Conservation (phyloP, 1,140 invertebrate genomes). For the Ips typographus region DNA sequence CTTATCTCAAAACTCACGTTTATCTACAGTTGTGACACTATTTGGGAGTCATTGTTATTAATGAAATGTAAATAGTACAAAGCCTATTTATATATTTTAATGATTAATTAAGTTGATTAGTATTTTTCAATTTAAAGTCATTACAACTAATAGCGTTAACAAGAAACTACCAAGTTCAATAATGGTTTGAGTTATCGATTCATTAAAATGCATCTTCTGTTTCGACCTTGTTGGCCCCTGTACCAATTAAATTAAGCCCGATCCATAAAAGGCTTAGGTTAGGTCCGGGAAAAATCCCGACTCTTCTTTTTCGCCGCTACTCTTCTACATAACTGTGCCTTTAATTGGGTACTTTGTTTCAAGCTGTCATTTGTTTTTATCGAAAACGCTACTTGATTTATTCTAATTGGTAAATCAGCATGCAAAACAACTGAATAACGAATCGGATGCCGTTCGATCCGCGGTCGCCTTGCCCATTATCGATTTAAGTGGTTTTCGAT, state of each 20-base stretch:
- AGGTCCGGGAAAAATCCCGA: slow-evolving; percentile 17
- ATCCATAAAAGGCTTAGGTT: slow-evolving; percentile 25
- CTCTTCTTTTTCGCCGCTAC: slow-evolving; percentile 10
- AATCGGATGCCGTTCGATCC: slow-evolving; percentile 20
- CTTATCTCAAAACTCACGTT: too few relatives aligned
- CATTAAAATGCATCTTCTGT: slow-evolving; percentile 12
- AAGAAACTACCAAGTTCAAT: too few relatives aligned
- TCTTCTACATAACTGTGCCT: slow-evolving; percentile 28
- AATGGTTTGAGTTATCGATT: not conserved
- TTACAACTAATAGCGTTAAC: too few relatives aligned
- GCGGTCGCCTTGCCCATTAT: slow-evolving; percentile 23
- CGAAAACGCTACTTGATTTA: slow-evolving; percentile 28
- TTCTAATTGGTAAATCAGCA: slow-evolving; percentile 36
- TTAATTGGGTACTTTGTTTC: slow-evolving; percentile 36
- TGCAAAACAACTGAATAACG: slow-evolving; percentile 33
- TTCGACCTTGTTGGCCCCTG: slow-evolving; percentile 22
- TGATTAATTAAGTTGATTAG: too few relatives aligned
- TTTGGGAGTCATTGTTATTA: too few relatives aligned
- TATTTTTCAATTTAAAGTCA: too few relatives aligned
- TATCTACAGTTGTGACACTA: too few relatives aligned
- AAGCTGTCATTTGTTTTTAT: slow-evolving; percentile 32
- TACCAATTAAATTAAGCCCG: slow-evolving; percentile 23
- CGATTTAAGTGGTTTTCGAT: slow-evolving; percentile 28
- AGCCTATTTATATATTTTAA: too few relatives aligned
- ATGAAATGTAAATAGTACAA: too few relatives aligned